Percentiles rank a stretch among this genome's conserved stretches.
Evolutionary conservation across 1,140 invertebrate genomes (phyloP).

Genomic region (Neodiprion fabricii): DNA sequence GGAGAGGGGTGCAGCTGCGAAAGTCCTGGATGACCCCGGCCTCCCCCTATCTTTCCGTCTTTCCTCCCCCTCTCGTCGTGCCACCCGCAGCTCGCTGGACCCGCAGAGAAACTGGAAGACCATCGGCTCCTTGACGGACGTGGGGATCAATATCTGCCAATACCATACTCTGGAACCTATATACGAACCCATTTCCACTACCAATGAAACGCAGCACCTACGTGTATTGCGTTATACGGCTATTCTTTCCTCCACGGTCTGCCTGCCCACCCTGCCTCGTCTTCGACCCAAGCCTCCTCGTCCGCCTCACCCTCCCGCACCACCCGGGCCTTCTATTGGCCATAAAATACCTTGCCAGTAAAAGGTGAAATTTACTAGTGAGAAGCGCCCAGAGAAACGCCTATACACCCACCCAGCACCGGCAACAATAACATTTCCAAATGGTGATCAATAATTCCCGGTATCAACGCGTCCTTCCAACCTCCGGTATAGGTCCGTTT

Average conservation of each 20-base stretch:
- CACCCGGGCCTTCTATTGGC: slow-evolving; percentile 52
- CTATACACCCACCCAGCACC: not conserved
- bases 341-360: slow-evolving; percentile 58
- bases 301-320: not conserved
- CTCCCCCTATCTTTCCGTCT: not conserved
- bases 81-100: not conserved
- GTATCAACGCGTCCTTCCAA: not conserved
- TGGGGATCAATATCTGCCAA: slow-evolving; percentile 62
- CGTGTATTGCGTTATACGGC: slow-evolving; percentile 37
- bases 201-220: slow-evolving; percentile 43
- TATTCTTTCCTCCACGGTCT: slow-evolving; percentile 48
- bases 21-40: not conserved
- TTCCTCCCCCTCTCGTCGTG: not conserved
- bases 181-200: slow-evolving; percentile 57
- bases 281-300: not conserved
- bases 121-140: slow-evolving; percentile 60
- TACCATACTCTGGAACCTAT: slow-evolving; percentile 59
- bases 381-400: slow-evolving; percentile 35
- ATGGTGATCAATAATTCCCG: slow-evolving; percentile 7
- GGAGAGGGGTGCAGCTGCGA: not conserved
- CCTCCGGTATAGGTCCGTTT: no score
- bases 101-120: slow-evolving; percentile 45
- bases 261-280: not conserved
- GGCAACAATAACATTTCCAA: slow-evolving; percentile 3
- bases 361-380: slow-evolving; percentile 60